phyloP scores from a whole-genome alignment of 2,113 vertebrate genomes.

The Corythaeola cristata region DNA sequence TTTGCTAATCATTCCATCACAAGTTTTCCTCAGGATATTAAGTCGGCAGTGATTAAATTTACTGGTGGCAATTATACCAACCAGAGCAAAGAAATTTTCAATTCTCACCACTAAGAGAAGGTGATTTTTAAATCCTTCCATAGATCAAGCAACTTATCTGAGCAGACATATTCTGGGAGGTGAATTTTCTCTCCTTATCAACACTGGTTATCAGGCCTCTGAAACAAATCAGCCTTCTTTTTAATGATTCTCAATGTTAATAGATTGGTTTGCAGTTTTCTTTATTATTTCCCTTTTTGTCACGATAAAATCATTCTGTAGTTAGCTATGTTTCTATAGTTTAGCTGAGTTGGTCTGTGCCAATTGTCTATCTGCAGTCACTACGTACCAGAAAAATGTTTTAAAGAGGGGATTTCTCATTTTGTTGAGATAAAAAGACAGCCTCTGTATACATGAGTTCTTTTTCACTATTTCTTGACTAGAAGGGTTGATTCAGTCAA shows the following conservation, averaged over 20 bases:
- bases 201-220: neutral
- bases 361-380: neutral
- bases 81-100: neutral
- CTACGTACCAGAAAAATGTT: neutral
- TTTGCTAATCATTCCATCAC: neutral
- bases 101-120: neutral
- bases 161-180: neutral
- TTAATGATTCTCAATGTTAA: neutral
- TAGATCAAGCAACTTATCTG: neutral
- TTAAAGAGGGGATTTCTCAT: neutral
- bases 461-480: neutral
- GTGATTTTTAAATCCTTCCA: neutral
- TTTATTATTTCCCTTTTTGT: neutral
- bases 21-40: neutral
- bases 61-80: neutral
- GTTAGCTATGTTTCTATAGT: neutral
- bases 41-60: neutral
- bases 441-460: fast-evolving
- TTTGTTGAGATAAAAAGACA: neutral
- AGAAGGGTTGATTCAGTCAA: neutral
- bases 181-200: neutral
- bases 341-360: neutral
- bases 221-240: neutral
- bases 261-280: neutral
- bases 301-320: neutral